Base-by-base conservation (phyloP, 2,888 invertebrate species). In the Apamea sordens region DNA sequence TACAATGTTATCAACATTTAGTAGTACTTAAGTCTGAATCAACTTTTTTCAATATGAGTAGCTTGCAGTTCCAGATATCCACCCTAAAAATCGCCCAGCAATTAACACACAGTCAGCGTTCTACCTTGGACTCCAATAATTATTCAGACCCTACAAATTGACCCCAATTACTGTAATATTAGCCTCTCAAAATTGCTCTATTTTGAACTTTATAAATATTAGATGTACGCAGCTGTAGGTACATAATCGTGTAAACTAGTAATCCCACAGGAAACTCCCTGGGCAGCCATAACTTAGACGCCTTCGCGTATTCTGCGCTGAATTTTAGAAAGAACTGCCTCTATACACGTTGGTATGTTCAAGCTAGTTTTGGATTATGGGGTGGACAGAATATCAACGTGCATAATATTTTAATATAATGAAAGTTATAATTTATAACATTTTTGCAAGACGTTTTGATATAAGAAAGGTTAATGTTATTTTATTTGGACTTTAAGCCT, bases 131-230 rank as follows among this genome's bases (percentile, higher is more conserved):
- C n/a, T 69, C 50, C n/a, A 32, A 70, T 41, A 81, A 70, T 73
- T 67, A 76, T 71, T 67, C 50, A 32, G 53, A 67, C 28, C 56
- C 63, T n/a, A 65, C 74, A 85, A 86, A 76, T 79, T 69, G 68
- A 74, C 76, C 83, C 72, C 79, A 83, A 79, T 85, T 83, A 83
- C 74, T 59, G 56, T 67, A 83, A 75, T 63, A 83, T 73, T 76
- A 83, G 65, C 56, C 28, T 63, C 36, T 64, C 18, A 69, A 83
- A 79, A 83, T 65, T 76, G 56, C 65, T 79, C 69, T 77, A 77
- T 80, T 80, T 80, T 77, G 63, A 80, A 86, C 80, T 63, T 77
- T 84, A 87, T 86, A 82, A 87, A 87, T 86, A 79, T 85, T 80
- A 76, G 67, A 86, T 84, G 77, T 84, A 73, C 83, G 71, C 65